phyloP scores from a whole-genome alignment of 1,140 invertebrate genomes.

The Ooceraea biroi region DNA sequence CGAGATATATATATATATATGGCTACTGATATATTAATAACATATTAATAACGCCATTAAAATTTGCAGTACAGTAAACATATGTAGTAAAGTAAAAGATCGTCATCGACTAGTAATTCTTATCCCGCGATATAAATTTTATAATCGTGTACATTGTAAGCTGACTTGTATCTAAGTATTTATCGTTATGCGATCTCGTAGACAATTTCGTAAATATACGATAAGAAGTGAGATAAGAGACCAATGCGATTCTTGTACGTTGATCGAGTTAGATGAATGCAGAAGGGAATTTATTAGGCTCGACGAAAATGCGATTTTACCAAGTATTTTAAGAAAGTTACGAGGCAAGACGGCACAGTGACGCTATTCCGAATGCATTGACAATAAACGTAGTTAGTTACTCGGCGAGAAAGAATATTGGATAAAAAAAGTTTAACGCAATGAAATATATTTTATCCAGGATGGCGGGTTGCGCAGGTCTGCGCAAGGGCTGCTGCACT shows the following conservation, averaged over 20 bases:
- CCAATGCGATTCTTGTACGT: slow-evolving; percentile 54
- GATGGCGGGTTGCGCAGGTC: slow-evolving; percentile 53
- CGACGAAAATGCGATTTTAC: slow-evolving; percentile 2
- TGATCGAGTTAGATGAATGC: slow-evolving; percentile 15
- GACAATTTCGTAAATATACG: slow-evolving; percentile 49
- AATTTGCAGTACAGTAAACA: slow-evolving; percentile 39
- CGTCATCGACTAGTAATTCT: slow-evolving; percentile 50
- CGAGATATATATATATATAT: neutral
- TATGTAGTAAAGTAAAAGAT: slow-evolving; percentile 43
- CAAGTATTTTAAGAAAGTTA: slow-evolving; percentile 47
- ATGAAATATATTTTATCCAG: slow-evolving; percentile 74
- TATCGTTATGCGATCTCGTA: slow-evolving; percentile 47
- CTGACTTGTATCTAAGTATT: slow-evolving; percentile 51
- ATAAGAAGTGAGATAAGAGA: slow-evolving; percentile 34
- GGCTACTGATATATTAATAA: slow-evolving; percentile 41
- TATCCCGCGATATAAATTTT: slow-evolving; percentile 57
- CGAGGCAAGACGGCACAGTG: slow-evolving; percentile 73
- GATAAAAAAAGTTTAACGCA: slow-evolving; percentile 66
- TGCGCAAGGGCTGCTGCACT: slow-evolving; percentile 17
- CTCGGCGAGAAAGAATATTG: slow-evolving; percentile 66
- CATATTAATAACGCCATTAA: slow-evolving; percentile 39
- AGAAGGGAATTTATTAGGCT: slow-evolving; percentile 30
- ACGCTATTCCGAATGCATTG: slow-evolving; percentile 85
- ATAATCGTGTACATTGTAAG: slow-evolving; percentile 57
- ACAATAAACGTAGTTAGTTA: slow-evolving; percentile 81